These are phyloP conservation scores for Nezara viridula DNA, from an alignment of 2,888 invertebrate genomes.

Conservation along the genomic window DNA sequence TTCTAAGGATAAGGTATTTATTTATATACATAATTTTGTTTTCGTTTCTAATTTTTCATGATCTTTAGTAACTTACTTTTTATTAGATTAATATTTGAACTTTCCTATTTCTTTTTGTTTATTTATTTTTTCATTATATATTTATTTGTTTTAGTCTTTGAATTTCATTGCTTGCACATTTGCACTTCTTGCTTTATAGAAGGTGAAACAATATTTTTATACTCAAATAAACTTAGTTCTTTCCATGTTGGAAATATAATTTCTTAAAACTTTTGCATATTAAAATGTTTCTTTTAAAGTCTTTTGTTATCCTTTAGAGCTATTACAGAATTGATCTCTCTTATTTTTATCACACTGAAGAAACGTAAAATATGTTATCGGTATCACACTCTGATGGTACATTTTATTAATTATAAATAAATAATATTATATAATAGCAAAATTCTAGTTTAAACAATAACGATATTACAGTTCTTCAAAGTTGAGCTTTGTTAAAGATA, in stretches of 20 bases:
- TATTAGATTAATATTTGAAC: conserved; percentile 20
- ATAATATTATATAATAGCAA: too few relatives aligned
- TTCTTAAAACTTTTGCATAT: not conserved
- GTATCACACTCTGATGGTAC: too few relatives aligned
- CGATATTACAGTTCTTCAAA: too few relatives aligned
- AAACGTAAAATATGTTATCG: too few relatives aligned
- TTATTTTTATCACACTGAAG: too few relatives aligned
- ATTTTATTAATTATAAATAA: too few relatives aligned
- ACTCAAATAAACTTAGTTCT: conserved; percentile 33
- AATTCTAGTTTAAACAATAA: too few relatives aligned
- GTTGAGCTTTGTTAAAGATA: too few relatives aligned
- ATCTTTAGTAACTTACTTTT: conserved; percentile 29
- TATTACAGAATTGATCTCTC: too few relatives aligned
- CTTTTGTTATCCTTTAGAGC: too few relatives aligned
- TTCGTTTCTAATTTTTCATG: conserved; percentile 5
- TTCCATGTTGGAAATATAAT: not conserved
- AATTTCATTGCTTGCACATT: conserved; percentile 57
- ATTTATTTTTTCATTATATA: conserved; percentile 16
- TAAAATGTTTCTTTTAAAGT: too few relatives aligned
- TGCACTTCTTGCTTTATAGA: conserved; percentile 60
- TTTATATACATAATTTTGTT: not conserved
- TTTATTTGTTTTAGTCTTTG: conserved; percentile 49
- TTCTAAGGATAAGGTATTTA: conserved; percentile 9
- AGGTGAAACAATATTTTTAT: conserved; percentile 55
- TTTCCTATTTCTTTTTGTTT: conserved; percentile 42